A percentile compares a stretch with the other conserved stretches of the same genome.
These are phyloP conservation scores for Sesamia nonagrioides DNA, from an alignment of 1,140 invertebrate species.

Conservation along the genomic window DNA sequence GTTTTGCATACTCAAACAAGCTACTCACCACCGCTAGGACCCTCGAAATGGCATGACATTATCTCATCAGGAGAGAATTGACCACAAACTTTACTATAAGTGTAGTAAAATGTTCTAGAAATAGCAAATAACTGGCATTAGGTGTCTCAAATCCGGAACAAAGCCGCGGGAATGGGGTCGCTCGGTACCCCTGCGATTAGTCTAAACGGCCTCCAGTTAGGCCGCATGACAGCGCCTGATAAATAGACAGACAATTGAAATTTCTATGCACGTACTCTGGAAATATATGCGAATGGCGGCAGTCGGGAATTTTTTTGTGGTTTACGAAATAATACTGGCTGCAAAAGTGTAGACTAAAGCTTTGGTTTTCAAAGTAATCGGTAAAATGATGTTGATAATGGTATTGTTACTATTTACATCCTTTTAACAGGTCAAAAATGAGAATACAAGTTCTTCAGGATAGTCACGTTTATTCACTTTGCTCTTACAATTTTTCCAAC, in stretches of 20 bases:
- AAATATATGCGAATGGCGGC: not conserved
- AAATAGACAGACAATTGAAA: constrained; percentile 22
- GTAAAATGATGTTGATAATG: too few relatives aligned
- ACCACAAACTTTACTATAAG: constrained; percentile 20
- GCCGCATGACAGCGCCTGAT: constrained; percentile 24
- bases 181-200: constrained; percentile 23
- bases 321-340: not conserved
- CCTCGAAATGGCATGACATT: not conserved
- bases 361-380: too few relatives aligned
- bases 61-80: constrained; percentile 18
- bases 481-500: too few relatives aligned
- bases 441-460: too few relatives aligned
- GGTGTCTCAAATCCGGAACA: constrained; percentile 30
- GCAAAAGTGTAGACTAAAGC: not conserved
- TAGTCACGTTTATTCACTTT: too few relatives aligned
- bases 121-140: constrained; percentile 40
- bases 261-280: constrained; percentile 3
- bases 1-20: not conserved
- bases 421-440: too few relatives aligned
- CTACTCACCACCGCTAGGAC: not conserved
- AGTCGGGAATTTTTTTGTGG: not conserved
- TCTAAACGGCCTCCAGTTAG: constrained; percentile 17
- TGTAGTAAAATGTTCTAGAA: constrained; percentile 5
- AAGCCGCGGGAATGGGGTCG: constrained; percentile 32
- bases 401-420: too few relatives aligned